Conservation (phyloP, 1,140 invertebrate species). For the Musca vetustissima region DNA sequence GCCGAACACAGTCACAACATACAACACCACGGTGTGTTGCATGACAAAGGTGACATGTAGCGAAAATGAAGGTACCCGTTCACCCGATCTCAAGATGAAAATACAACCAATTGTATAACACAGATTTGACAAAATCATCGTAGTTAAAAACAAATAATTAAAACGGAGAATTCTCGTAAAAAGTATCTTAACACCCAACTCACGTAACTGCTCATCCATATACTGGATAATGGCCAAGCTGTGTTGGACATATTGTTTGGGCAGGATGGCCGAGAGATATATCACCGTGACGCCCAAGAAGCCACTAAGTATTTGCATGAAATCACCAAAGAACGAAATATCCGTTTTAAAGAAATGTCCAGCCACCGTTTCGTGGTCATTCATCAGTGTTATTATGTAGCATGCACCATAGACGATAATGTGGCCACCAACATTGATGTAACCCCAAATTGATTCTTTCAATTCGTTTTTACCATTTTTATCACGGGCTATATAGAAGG, state of each 20-base stretch:
- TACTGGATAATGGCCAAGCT: constrained; percentile 42
- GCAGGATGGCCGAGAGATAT: constrained; percentile 44
- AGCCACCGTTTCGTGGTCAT: constrained; percentile 47
- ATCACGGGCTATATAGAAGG: constrained; percentile 39
- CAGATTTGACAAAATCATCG: constrained; percentile 37
- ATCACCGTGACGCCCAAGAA: constrained; percentile 51
- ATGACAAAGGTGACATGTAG: constrained; percentile 46
- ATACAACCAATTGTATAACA: constrained; percentile 41
- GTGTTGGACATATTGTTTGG: constrained; percentile 43
- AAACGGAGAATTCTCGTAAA: constrained; percentile 48
- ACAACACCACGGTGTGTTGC: constrained; percentile 48
- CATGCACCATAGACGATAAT: constrained; percentile 37
- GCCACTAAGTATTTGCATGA: constrained; percentile 49
- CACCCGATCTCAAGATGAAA: constrained; percentile 37
- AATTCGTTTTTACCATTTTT: constrained; percentile 32
- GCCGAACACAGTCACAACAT: constrained; percentile 38
- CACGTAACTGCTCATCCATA: constrained; percentile 43
- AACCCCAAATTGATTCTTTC: constrained; percentile 43
- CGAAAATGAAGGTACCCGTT: constrained; percentile 34
- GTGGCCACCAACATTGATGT: constrained; percentile 40
- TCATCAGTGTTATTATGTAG: constrained; percentile 42
- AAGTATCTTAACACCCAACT: constrained; percentile 47
- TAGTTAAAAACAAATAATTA: constrained; percentile 39
- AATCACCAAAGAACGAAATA: constrained; percentile 48
- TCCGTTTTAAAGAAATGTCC: constrained; percentile 50